Conservation (phyloP, 1,140 invertebrate species). For the Cherax quadricarinatus region DNA sequence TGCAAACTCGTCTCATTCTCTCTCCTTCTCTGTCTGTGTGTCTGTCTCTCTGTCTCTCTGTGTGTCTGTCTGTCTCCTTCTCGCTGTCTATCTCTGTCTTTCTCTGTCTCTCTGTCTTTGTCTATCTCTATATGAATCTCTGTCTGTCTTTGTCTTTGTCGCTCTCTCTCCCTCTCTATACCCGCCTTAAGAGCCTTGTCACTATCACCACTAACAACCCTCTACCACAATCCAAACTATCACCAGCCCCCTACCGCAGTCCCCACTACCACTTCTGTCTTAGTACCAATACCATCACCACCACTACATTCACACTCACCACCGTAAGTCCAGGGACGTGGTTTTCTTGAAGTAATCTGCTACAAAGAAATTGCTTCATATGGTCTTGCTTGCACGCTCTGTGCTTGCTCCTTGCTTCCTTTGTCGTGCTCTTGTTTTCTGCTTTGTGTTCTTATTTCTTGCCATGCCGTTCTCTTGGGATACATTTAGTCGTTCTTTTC, state of each 20-base stretch:
- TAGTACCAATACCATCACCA: background rate
- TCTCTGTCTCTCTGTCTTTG: background rate
- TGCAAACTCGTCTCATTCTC: background rate
- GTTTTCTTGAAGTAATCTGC: no score
- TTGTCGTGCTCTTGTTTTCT: background rate
- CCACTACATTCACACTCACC: no score
- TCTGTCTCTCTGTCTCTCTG: background rate
- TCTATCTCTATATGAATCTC: background rate
- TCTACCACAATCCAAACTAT: background rate
- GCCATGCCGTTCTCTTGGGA: background rate
- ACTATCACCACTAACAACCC: no score
- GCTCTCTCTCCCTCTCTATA: background rate
- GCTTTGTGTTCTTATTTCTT: background rate
- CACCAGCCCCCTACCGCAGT: background rate
- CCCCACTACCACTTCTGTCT: background rate
- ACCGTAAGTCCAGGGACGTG: no score
- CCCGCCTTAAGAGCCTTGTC: no score
- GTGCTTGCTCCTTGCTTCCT: background rate
- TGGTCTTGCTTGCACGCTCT: background rate
- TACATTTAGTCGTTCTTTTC: background rate
- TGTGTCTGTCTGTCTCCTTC: background rate
- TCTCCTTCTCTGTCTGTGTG: background rate
- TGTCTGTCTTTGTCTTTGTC: background rate
- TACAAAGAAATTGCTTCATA: background rate
- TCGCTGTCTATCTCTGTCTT: background rate